Conservation (phyloP, 2,797 vertebrate genomes). For the Falco concolor region DNA sequence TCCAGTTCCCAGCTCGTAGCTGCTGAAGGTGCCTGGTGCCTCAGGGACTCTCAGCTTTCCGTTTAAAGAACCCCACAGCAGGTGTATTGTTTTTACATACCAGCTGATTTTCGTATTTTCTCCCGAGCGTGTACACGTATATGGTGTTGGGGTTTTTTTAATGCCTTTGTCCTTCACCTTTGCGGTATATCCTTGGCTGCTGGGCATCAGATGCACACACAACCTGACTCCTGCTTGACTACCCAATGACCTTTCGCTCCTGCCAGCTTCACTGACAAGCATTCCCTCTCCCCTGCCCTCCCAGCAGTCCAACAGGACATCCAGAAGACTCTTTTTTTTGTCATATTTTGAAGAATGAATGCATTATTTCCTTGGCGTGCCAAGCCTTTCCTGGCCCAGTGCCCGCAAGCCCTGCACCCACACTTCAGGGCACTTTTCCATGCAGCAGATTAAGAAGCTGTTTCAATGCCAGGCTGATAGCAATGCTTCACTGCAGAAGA, state of each 20-base stretch:
- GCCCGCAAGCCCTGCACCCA: constrained; percentile 13
- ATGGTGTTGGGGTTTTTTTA: background rate
- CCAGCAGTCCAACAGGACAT: background rate
- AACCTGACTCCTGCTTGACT: background rate
- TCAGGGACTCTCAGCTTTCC: background rate
- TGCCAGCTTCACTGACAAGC: background rate
- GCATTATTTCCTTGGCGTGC: constrained; percentile 10
- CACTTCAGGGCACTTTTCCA: constrained; percentile 30
- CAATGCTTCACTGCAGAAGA: constrained; percentile 4
- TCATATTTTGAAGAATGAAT: constrained; percentile 23
- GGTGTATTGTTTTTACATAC: background rate
- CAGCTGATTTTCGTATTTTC: background rate
- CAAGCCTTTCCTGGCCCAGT: background rate
- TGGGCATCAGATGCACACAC: background rate
- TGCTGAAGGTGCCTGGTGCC: background rate
- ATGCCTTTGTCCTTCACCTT: background rate
- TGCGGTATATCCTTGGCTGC: background rate
- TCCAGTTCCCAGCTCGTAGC: background rate
- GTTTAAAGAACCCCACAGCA: background rate
- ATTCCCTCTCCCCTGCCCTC: background rate
- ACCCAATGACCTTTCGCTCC: background rate
- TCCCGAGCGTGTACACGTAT: background rate
- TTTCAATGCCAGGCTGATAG: background rate
- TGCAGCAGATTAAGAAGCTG: constrained; percentile 44
- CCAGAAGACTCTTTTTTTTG: background rate